Base-by-base conservation (phyloP, 1,140 invertebrate species). In the Laupala kohalensis region DNA sequence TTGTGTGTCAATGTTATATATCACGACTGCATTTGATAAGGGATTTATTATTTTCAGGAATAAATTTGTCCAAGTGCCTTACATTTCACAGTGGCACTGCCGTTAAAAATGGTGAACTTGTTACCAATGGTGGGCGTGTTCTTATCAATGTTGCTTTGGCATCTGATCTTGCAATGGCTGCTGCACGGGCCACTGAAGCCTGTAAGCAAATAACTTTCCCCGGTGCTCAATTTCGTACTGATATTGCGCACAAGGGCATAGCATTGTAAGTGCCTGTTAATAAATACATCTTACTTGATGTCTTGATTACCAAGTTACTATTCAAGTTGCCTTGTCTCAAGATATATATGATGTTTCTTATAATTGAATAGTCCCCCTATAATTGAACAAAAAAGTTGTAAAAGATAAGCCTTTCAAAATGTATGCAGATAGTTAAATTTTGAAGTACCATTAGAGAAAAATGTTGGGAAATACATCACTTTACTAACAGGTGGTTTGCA, bases 121-220 rank as follows among this genome's bases (percentile, higher is more conserved):
- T 94, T 12, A 97, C 95, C n/a, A 92, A 89, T 79, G 96, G 96
- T 27, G 97, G 96, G 2, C 86, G 97, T 76, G 95, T 98, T 4
- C 81, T 98, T 13, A 90, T 94, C 68, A 87, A 90, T 4, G 90
- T 94, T 19, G 89, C 88, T 4, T 75, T 90, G 24, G 88, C 87
- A 6, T 76, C 83, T 24, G 84, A 88, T 19, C 83, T 96, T n/a
- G 80, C 86, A 24, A 78, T 83, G 26, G 92, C 94, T 4, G 88
- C 90, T 4, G 87, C 88, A 0, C 85, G 86, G 75, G 91, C 93
- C 3, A 89, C 89, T 0, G 79, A 82, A 70, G 84, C 88, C 25
- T 92, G 89, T 53, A 78, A 82, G n/a, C 78, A 80, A 25, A 89
- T 98, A 67, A 79, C 84, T 26, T 98, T 98, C 82, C 88, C 91